phyloP scores from a whole-genome alignment of 1,140 invertebrate species.

The Pectinophora gossypiella region DNA sequence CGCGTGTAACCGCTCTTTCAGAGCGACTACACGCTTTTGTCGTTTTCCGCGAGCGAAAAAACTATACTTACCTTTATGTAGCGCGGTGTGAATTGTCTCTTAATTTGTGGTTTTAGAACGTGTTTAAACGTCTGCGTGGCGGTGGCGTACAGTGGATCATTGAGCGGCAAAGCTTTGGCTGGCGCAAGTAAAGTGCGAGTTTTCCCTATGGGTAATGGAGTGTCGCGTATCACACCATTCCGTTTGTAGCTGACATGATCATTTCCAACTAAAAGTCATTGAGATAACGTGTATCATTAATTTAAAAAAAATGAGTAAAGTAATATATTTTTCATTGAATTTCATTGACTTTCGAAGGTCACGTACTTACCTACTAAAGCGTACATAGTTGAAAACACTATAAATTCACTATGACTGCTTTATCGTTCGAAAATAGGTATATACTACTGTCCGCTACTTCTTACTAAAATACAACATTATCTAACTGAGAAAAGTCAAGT shows the following conservation, averaged over 20 bases:
- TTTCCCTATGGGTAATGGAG: constrained; percentile 14
- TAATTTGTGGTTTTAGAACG: constrained; percentile 41
- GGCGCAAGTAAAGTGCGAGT: constrained; percentile 21
- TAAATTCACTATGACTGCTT: too few relatives aligned
- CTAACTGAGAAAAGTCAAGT: too few relatives aligned
- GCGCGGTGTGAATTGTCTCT: constrained; percentile 52
- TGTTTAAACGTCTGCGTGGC: constrained; percentile 3
- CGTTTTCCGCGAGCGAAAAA: neutral
- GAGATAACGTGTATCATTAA: too few relatives aligned
- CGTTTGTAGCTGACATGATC: constrained; percentile 50
- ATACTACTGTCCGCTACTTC: too few relatives aligned
- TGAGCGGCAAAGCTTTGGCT: constrained; percentile 50
- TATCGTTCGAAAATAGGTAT: too few relatives aligned
- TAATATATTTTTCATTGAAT: too few relatives aligned
- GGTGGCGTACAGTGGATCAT: constrained; percentile 40
- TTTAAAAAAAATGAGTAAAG: too few relatives aligned
- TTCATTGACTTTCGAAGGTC: too few relatives aligned
- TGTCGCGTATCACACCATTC: constrained; percentile 17
- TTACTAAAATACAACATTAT: too few relatives aligned
- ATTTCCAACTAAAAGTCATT: constrained; percentile 31
- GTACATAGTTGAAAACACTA: too few relatives aligned
- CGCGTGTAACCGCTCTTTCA: constrained; percentile 2
- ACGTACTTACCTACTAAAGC: too few relatives aligned
- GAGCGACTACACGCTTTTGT: constrained; percentile 1
- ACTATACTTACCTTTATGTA: constrained; percentile 3